Conservation (phyloP, 2,888 invertebrate genomes). For the Eupithecia abbreviata region DNA sequence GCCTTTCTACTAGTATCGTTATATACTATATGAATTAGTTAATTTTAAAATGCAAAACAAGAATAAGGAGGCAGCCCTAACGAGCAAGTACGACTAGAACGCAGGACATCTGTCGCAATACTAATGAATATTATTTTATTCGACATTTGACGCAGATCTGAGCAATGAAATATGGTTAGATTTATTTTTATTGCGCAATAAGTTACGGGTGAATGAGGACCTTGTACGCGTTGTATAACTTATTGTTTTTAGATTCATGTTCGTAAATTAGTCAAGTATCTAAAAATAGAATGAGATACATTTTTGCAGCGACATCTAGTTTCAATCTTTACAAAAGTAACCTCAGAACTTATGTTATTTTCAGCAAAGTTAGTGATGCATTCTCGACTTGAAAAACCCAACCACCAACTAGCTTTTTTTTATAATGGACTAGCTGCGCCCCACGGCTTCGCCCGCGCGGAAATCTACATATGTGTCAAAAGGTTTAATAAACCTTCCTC, state of each 20-base stretch:
- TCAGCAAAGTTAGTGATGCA: too few relatives aligned
- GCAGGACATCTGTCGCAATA: slow-evolving; percentile 66
- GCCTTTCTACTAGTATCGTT: too few relatives aligned
- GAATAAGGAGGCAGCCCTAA: slow-evolving; percentile 54
- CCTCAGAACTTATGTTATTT: too few relatives aligned
- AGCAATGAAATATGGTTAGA: slow-evolving; percentile 16
- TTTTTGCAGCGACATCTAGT: background rate
- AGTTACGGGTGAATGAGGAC: background rate
- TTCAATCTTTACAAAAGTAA: background rate
- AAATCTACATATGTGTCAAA: too few relatives aligned
- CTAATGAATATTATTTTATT: slow-evolving; percentile 47
- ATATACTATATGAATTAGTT: too few relatives aligned
- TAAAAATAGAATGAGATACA: background rate
- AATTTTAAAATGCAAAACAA: background rate
- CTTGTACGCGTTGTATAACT: background rate
- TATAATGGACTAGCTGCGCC: too few relatives aligned
- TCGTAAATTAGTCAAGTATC: background rate
- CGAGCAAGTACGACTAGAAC: slow-evolving; percentile 13
- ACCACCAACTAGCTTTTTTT: too few relatives aligned
- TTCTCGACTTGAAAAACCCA: too few relatives aligned
- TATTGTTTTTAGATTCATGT: background rate
- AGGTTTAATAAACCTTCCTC: too few relatives aligned
- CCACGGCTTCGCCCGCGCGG: too few relatives aligned
- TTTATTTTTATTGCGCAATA: slow-evolving; percentile 16
- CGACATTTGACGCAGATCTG: slow-evolving; percentile 53